Percentiles rank a stretch among this genome's conserved stretches.
These are phyloP conservation scores for Rhagoletis zephyria DNA, from an alignment of 1,140 invertebrate species.

Conservation along the genomic window DNA sequence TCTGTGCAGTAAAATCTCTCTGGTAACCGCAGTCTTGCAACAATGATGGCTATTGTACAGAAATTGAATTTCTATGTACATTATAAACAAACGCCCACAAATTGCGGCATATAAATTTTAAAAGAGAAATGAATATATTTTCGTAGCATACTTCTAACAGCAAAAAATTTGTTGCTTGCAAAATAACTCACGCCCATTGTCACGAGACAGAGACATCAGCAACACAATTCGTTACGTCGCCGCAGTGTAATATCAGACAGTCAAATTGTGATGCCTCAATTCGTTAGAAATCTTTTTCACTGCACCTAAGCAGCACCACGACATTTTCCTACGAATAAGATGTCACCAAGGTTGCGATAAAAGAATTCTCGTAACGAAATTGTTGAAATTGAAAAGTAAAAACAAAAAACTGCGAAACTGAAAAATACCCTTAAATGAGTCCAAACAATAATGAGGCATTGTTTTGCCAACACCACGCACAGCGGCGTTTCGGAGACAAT, in stretches of 20 bases:
- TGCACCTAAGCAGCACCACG: not conserved
- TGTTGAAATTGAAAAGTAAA: not conserved
- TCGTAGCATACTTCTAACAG: not conserved
- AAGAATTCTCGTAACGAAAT: not conserved
- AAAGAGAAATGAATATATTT: not conserved
- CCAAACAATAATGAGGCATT: conserved; percentile 44
- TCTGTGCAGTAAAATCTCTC: not conserved
- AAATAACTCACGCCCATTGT: conserved; percentile 23
- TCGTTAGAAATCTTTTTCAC: conserved; percentile 3
- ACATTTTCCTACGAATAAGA: conserved; percentile 31
- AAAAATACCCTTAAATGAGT: conserved; percentile 49
- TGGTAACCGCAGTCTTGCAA: not conserved
- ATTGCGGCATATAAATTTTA: not conserved
- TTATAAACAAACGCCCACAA: conserved; percentile 42
- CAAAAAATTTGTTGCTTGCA: not conserved
- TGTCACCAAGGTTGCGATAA: conserved; percentile 17
- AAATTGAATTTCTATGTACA: not conserved
- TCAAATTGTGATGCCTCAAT: conserved; percentile 21
- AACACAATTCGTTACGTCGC: conserved; percentile 19
- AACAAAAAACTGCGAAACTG: conserved; percentile 12
- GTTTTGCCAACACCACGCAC: conserved; percentile 20
- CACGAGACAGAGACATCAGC: not conserved
- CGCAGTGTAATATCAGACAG: not conserved
- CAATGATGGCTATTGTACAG: not conserved
- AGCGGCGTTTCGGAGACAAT: not conserved